phyloP scores from a whole-genome alignment of 2,113 vertebrate genomes.

The Phoenicopterus ruber region DNA sequence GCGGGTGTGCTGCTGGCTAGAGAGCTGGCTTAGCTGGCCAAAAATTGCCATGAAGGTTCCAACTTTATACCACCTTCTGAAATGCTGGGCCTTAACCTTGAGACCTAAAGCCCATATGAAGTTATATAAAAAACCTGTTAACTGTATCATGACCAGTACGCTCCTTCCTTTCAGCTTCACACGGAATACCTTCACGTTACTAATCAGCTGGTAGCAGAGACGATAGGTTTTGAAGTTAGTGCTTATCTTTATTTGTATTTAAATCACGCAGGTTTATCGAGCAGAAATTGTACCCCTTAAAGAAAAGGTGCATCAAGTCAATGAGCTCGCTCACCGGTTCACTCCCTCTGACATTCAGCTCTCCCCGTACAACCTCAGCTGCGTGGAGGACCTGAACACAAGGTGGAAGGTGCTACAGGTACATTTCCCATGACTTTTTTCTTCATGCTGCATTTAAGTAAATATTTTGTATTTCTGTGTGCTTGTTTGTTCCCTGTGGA shows the following conservation, averaged over 20 bases:
- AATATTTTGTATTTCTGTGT: background rate
- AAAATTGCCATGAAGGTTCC: background rate
- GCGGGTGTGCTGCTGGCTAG: background rate
- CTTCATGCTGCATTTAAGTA: background rate
- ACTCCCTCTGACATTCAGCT: conserved; percentile 82
- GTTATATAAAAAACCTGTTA: background rate
- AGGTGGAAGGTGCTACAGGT: conserved; percentile 96
- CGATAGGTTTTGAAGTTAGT: background rate
- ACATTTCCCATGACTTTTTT: background rate
- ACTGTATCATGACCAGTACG: fast-evolving
- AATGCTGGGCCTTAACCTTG: background rate
- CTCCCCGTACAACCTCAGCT: conserved; percentile 86
- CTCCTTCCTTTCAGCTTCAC: background rate
- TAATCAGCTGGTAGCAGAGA: background rate
- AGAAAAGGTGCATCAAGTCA: conserved; percentile 87
- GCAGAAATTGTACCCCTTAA: conserved; percentile 87
- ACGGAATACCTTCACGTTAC: background rate
- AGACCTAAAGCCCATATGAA: background rate
- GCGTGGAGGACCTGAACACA: conserved; percentile 88
- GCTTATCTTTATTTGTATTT: background rate
- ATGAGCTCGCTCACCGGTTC: conserved; percentile 85
- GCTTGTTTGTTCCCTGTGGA: background rate
- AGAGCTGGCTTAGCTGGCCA: background rate
- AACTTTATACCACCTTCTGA: background rate
- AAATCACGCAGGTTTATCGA: conserved; percentile 80